Base-by-base conservation (phyloP, 2,888 invertebrate genomes). In the Pecten maximus region DNA sequence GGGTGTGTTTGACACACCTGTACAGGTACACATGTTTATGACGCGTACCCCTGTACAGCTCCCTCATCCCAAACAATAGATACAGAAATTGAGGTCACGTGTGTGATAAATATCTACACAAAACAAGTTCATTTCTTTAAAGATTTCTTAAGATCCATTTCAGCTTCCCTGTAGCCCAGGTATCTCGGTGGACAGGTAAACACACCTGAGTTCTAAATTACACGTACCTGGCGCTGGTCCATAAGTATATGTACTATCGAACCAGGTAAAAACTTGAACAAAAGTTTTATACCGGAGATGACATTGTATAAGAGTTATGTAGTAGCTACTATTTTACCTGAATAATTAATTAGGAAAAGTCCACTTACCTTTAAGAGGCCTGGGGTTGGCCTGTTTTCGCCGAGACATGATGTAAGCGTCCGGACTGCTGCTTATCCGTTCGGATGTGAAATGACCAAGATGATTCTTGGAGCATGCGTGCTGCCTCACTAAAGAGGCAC, bases 341-440 rank as follows among this genome's bases (percentile, higher is more conserved):
- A 74, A 74, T 74, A 74, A 28, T 28, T 74, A 74, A 74, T 74
- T 74, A 74, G 28, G 35, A 74, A 90, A 87, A 39, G 48, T 60
- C 16, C 39, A 89, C 92, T 74, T 91, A 92, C 92, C 91, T 92
- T 92, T 92, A 12, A 92, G 87, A 74, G 92, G 88, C 48, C 91
- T 54, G 12, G 92, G 92, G 54, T 92, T 92, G n/a, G 91, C 88
- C 87, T 92, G 92, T 74, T 92, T 92, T 89, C 92, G 40, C 23
- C 92, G 89, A 39, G 92, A 91, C 92, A 92, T 91, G 87, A 88
- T 92, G 92, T 90, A 89, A 89, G 88, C 90, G 89, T 89, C 88
- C 90, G 74, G 74, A 40, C 90, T 48, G 90, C 87, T 88, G 90
- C 87, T 54, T 19, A 74, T 74, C 74, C 74, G 74, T 23, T 74